Conservation (phyloP, 2,797 vertebrate genomes). For the Cossypha niveicapilla region DNA sequence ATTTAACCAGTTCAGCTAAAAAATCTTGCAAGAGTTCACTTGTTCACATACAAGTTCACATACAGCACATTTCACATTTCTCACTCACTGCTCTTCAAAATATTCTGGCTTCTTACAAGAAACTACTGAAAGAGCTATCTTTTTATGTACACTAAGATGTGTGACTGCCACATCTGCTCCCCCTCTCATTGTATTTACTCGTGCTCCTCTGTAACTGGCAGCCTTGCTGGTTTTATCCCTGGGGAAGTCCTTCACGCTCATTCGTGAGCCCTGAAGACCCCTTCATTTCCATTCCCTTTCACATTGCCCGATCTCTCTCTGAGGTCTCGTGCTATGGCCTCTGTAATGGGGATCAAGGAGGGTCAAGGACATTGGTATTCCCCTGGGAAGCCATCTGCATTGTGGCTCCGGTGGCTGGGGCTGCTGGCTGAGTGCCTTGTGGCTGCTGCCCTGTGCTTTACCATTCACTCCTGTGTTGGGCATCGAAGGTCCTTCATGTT, state of each 20-base stretch:
- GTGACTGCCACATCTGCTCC: background rate
- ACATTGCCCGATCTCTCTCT: background rate
- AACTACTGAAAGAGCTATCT: background rate
- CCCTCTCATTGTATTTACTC: background rate
- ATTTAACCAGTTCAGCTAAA: background rate
- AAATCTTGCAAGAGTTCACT: background rate
- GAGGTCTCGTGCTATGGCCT: background rate
- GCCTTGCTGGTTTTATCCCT: background rate
- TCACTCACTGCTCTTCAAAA: background rate
- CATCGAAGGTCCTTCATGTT: background rate
- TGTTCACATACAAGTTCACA: too few relatives aligned
- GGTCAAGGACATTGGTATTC: background rate
- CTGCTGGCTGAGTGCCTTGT: background rate
- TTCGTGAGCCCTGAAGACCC: background rate
- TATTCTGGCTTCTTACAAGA: background rate
- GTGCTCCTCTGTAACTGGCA: background rate
- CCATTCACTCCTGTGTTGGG: background rate
- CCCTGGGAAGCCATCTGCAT: background rate
- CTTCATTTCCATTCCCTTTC: conserved; percentile 21
- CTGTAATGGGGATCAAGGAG: background rate
- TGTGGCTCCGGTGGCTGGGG: background rate
- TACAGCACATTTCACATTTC: background rate
- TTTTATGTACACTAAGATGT: background rate
- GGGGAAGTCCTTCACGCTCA: background rate
- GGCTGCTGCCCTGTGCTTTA: background rate